These are phyloP conservation scores for Acanthoscelides obtectus DNA, from an alignment of 2,888 invertebrate species.

Conservation along the genomic window DNA sequence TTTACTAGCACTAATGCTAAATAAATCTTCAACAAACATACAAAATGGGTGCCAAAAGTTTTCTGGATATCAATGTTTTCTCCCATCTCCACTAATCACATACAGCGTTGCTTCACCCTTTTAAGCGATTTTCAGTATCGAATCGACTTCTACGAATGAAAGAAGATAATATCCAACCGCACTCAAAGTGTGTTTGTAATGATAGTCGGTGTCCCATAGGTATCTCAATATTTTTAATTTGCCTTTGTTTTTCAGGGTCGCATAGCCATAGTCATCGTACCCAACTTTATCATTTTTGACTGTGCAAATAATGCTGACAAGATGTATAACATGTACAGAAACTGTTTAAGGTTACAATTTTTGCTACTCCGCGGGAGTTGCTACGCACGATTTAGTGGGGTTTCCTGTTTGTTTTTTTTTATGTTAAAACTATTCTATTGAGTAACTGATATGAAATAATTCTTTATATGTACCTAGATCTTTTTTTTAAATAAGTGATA, in stretches of 20 bases:
- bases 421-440: neutral
- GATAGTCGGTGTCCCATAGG: too few species aligned
- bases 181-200: too few species aligned
- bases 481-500: neutral
- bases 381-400: neutral
- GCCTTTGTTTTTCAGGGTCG: neutral
- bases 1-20: too few species aligned
- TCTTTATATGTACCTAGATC: neutral
- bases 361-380: neutral
- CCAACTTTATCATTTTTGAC: neutral
- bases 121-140: too few species aligned
- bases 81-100: too few species aligned
- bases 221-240: neutral
- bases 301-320: neutral
- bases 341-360: neutral
- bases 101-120: too few species aligned
- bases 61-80: too few species aligned
- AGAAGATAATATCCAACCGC: too few species aligned
- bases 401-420: neutral
- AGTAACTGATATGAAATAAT: neutral
- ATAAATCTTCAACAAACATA: too few species aligned
- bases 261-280: neutral
- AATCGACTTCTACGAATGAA: too few species aligned
- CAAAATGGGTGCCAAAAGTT: too few species aligned
- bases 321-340: neutral